Evolutionary conservation across 2,888 invertebrate genomes (phyloP).

Genomic region (Steinernema hermaphroditum): DNA sequence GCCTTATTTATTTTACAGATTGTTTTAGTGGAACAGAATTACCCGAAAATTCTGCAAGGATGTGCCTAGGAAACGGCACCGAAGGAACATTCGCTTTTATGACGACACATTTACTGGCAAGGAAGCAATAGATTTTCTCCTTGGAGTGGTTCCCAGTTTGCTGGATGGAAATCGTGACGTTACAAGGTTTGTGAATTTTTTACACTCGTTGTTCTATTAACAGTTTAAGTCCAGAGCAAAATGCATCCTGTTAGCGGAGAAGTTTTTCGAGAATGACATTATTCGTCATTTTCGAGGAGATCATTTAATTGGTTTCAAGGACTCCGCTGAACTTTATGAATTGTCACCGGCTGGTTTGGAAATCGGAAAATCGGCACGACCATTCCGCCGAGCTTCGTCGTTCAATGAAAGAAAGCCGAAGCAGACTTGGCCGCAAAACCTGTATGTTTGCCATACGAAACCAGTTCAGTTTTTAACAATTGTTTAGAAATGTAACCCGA

Average conservation of each 20-base stretch:
- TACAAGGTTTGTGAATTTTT: not conserved
- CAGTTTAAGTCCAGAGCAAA: not conserved
- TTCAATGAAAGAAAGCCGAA: not conserved
- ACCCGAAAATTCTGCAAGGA: conserved; percentile 6
- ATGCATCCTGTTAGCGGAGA: conserved; percentile 4
- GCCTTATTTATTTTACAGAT: not conserved
- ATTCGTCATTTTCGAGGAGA: not conserved
- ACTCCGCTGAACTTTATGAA: not conserved
- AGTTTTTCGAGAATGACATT: conserved; percentile 19
- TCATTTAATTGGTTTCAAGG: not conserved
- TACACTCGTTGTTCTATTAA: not conserved
- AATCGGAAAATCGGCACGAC: not conserved
- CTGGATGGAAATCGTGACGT: not conserved
- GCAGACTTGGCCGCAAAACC: not conserved
- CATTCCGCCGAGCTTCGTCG: not conserved
- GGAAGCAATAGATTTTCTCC: not conserved
- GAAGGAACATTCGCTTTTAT: not conserved
- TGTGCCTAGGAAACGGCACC: not conserved
- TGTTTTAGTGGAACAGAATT: conserved; percentile 1
- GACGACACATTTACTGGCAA: conserved; percentile 3
- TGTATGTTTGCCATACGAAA: not conserved
- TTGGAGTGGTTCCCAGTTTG: not conserved
- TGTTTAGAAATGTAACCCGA: not conserved
- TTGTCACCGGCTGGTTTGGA: conserved; percentile 3
- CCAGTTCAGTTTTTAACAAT: not conserved